Percentiles rank a stretch among this genome's conserved stretches.
These are phyloP conservation scores for Caretta caretta DNA, from an alignment of 2,113 vertebrate species.

Conservation along the genomic window DNA sequence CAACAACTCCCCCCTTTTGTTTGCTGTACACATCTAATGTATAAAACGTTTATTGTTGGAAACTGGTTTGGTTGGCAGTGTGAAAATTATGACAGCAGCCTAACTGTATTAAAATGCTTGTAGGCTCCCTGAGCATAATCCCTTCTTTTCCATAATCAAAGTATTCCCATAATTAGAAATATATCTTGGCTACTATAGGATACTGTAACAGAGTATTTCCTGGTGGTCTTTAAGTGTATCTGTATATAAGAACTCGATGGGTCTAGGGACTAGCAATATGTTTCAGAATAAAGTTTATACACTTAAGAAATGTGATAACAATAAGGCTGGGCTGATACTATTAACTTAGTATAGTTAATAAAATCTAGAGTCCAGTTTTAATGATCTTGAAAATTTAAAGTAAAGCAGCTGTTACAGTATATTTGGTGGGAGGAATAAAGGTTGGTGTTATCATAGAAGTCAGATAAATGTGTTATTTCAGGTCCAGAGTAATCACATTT, in stretches of 20 bases:
- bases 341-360: neutral
- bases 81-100: neutral
- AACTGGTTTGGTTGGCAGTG: neutral
- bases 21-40: neutral
- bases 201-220: neutral
- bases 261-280: neutral
- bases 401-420: neutral
- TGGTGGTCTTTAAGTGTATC: neutral
- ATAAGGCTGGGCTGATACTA: neutral
- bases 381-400: neutral
- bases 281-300: neutral
- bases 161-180: neutral
- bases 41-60: neutral
- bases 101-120: neutral
- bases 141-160: neutral
- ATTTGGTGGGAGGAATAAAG: neutral
- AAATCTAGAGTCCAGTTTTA: neutral
- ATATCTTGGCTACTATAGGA: neutral
- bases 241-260: neutral
- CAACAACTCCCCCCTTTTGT: neutral
- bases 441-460: neutral
- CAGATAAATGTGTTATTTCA: neutral
- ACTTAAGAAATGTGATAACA: neutral
- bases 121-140: neutral
- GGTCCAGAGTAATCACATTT: neutral